Evolutionary conservation across 2,113 vertebrate species (phyloP).

Genomic region (Hymenochirus boettgeri): DNA sequence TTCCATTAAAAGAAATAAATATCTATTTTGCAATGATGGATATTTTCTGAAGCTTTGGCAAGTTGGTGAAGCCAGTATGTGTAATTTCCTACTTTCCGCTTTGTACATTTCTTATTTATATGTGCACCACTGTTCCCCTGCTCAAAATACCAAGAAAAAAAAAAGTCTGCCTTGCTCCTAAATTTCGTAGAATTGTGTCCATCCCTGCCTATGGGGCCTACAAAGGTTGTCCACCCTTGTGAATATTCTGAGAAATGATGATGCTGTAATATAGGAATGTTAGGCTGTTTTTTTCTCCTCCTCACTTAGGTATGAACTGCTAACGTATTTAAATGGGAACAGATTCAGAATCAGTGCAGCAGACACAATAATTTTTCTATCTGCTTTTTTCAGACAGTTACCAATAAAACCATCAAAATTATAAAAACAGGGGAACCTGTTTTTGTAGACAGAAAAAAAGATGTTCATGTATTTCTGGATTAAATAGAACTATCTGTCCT

Average conservation of each 20-base stretch:
- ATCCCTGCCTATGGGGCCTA: conserved; percentile 8
- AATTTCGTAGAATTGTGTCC: background rate
- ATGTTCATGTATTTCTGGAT: background rate
- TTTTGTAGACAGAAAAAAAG: background rate
- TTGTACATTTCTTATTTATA: no score
- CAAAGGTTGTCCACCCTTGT: conserved; percentile 4
- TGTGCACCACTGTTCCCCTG: no score
- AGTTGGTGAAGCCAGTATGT: no score
- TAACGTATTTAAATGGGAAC: conserved; percentile 5
- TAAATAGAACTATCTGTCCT: no score
- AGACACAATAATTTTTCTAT: conserved; percentile 1
- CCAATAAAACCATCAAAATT: background rate
- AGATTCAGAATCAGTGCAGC: background rate
- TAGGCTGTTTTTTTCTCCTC: background rate
- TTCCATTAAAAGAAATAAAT: no score
- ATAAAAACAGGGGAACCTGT: background rate
- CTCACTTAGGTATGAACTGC: conserved; percentile 15
- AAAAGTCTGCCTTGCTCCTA: background rate
- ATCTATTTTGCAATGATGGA: no score
- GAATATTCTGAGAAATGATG: conserved; percentile 6
- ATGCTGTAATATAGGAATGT: conserved; percentile 15
- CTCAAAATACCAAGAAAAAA: background rate
- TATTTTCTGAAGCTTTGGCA: no score
- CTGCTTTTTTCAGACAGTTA: background rate
- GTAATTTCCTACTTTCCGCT: no score